A percentile compares a stretch with the other conserved stretches of the same genome.
Evolutionary conservation across 37 sponge, comb jelly and placozoan species (phyloP).

Genomic region (Cliona cf. orientalis): DNA sequence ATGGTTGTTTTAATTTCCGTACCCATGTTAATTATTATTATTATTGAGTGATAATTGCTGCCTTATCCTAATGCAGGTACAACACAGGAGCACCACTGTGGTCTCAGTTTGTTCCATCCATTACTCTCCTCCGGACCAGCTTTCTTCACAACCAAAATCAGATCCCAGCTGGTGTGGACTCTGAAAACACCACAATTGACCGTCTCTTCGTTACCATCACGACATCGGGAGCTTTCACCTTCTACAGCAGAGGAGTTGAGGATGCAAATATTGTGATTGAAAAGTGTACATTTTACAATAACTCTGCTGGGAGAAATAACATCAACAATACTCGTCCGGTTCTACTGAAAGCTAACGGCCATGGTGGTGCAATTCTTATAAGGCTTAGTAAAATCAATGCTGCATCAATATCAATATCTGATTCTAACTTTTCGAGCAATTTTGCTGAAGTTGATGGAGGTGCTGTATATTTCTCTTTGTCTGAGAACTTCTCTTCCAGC

Average conservation of each 20-base stretch:
- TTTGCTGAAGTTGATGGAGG: slow-evolving; percentile 74
- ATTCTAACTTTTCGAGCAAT: slow-evolving; percentile 44
- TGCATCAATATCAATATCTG: slow-evolving; percentile 31
- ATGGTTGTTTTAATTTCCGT: too few relatives aligned
- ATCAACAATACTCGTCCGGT: slow-evolving; percentile 49
- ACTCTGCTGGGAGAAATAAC: slow-evolving; percentile 41
- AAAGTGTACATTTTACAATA: slow-evolving; percentile 57
- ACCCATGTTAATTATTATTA: too few relatives aligned
- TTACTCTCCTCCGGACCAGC: slow-evolving; percentile 30
- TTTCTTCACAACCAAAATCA: slow-evolving; percentile 63
- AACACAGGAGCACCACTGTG: slow-evolving; percentile 59
- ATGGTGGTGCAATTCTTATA: slow-evolving; percentile 73
- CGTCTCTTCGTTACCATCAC: slow-evolving; percentile 45
- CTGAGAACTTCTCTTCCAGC: slow-evolving; percentile 35
- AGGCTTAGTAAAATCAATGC: slow-evolving; percentile 6
- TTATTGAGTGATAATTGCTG: background rate
- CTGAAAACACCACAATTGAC: slow-evolving; percentile 22
- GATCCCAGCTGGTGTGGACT: background rate
- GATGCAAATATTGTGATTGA: slow-evolving; percentile 21
- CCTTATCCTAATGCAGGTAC: slow-evolving; percentile 7
- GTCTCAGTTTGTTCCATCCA: slow-evolving; percentile 19
- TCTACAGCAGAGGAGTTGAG: slow-evolving; percentile 13
- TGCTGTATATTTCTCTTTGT: slow-evolving; percentile 68
- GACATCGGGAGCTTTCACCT: slow-evolving; percentile 68
- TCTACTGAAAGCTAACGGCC: slow-evolving; percentile 70